Evolutionary conservation across 1,140 invertebrate species (phyloP).

Genomic region (Liolophura sinensis): DNA sequence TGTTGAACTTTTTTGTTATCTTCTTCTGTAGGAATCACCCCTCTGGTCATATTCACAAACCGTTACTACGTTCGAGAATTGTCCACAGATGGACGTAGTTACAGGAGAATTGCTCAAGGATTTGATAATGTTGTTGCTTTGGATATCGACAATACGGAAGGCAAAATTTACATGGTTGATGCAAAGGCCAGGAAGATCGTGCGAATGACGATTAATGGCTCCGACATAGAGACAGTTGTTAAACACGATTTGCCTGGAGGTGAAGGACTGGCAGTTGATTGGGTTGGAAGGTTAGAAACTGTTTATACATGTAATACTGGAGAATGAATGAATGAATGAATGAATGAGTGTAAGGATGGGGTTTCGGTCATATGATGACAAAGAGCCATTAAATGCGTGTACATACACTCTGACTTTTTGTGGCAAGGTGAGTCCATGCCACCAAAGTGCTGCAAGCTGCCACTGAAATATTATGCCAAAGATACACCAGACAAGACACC

Average conservation of each 20-base stretch:
- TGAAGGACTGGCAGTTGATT: slow-evolving; percentile 96
- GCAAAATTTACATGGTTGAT: slow-evolving; percentile 92
- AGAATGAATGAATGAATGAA: too few relatives aligned
- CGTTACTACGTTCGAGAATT: slow-evolving; percentile 98
- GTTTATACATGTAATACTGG: slow-evolving; percentile 3
- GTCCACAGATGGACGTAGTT: slow-evolving; percentile 82
- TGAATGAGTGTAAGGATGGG: too few relatives aligned
- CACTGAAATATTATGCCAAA: too few relatives aligned
- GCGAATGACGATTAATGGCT: slow-evolving; percentile 64
- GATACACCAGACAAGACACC: too few relatives aligned
- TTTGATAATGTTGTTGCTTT: slow-evolving; percentile 95
- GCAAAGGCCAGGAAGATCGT: slow-evolving; percentile 84
- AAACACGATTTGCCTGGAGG: slow-evolving; percentile 91
- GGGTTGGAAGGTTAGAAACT: slow-evolving; percentile 72
- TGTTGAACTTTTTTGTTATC: not conserved
- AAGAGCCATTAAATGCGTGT: too few relatives aligned
- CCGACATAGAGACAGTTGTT: slow-evolving; percentile 77
- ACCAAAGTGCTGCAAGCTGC: too few relatives aligned
- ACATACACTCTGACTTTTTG: too few relatives aligned
- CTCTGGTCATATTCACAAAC: slow-evolving; percentile 96
- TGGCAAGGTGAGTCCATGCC: too few relatives aligned
- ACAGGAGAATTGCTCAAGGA: slow-evolving; percentile 90
- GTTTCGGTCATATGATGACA: too few relatives aligned
- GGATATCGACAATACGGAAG: slow-evolving; percentile 85
- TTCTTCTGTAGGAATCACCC: slow-evolving; percentile 64